These are phyloP conservation scores for Rhagonycha fulva DNA, from an alignment of 2,888 invertebrate genomes.

Conservation along the genomic window DNA sequence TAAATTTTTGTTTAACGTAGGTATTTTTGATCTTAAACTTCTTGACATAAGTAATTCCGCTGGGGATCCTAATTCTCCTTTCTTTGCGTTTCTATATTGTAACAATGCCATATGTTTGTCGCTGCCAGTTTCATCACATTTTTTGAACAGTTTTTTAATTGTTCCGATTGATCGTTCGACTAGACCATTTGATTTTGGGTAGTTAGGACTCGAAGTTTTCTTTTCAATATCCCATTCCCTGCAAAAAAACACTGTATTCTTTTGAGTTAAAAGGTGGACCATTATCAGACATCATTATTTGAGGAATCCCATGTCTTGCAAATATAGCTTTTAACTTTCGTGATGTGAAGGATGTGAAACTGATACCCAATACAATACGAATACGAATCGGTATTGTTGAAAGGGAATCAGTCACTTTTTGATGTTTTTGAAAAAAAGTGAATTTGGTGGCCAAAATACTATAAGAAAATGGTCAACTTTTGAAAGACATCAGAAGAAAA, in stretches of 20 bases:
- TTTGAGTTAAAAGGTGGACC: too few species aligned
- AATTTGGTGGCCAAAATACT: too few species aligned
- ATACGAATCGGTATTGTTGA: too few species aligned
- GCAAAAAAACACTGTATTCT: not conserved
- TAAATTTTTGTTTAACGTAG: not conserved
- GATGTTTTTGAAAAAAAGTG: too few species aligned
- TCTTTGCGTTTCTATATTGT: constrained; percentile 5
- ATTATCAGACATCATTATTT: constrained; percentile 8
- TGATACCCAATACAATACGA: too few species aligned
- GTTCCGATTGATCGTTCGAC: not conserved
- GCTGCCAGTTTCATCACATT: constrained; percentile 11
- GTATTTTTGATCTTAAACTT: not conserved
- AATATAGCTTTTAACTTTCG: constrained; percentile 8
- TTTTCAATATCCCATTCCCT: constrained; percentile 9
- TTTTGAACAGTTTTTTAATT: constrained; percentile 7
- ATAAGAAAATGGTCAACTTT: too few species aligned
- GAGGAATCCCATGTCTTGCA: constrained; percentile 15
- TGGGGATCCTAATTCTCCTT: not conserved
- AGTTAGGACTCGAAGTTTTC: not conserved
- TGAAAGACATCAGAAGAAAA: too few species aligned
- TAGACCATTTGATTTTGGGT: constrained; percentile 10
- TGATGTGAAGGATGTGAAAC: too few species aligned
- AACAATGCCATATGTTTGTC: constrained; percentile 8
- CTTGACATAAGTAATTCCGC: constrained; percentile 6
- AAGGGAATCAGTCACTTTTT: too few species aligned